A percentile compares a stretch with the other conserved stretches of the same genome.
These are phyloP conservation scores for Perizoma affinitatum DNA, from an alignment of 2,888 invertebrate species.

Conservation along the genomic window DNA sequence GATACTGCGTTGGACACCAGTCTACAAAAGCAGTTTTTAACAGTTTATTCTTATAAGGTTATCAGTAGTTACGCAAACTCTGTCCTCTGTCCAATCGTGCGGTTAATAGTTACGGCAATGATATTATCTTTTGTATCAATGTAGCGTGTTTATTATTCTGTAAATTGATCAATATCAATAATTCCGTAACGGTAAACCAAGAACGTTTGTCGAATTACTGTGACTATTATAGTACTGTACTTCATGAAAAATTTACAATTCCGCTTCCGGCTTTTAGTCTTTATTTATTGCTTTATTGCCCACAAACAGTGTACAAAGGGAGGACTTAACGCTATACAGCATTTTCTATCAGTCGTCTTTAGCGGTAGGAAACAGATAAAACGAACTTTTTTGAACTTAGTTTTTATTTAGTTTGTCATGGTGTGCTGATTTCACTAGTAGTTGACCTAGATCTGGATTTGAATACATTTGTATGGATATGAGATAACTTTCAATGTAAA, in stretches of 20 bases:
- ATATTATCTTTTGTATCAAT: conserved; percentile 10
- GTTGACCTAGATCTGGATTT: too few relatives aligned
- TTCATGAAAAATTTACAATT: not conserved
- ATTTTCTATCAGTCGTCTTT: too few relatives aligned
- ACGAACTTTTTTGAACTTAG: too few relatives aligned
- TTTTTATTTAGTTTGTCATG: too few relatives aligned
- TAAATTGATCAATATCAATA: not conserved
- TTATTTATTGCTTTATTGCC: too few relatives aligned
- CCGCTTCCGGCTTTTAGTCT: too few relatives aligned
- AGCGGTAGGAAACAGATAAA: too few relatives aligned
- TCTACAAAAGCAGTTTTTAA: conserved; percentile 2
- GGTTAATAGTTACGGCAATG: conserved; percentile 17
- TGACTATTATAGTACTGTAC: not conserved
- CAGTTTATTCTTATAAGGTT: not conserved
- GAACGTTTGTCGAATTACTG: conserved; percentile 2
- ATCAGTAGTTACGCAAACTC: not conserved
- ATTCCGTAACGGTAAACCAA: not conserved
- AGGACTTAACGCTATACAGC: too few relatives aligned
- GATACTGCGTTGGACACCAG: conserved; percentile 11
- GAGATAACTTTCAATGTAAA: too few relatives aligned
- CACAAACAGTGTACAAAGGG: too few relatives aligned
- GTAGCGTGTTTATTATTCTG: conserved; percentile 8
- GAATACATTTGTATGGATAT: too few relatives aligned
- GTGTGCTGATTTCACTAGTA: too few relatives aligned
- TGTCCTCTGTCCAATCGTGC: conserved; percentile 10